Conservation (phyloP, 23 tunicate species). For the Diplosoma virens region DNA sequence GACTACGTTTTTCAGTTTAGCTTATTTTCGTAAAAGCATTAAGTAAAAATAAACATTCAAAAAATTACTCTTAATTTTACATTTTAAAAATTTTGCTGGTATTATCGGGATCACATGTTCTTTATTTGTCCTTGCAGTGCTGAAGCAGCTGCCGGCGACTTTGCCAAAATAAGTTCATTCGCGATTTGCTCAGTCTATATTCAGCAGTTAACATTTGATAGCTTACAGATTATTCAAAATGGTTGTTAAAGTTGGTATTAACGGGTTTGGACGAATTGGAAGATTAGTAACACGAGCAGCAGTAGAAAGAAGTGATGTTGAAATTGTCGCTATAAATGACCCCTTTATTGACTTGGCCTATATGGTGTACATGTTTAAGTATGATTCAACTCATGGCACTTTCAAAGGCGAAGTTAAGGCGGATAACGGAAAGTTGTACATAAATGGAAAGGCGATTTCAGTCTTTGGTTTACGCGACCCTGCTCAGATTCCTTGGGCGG, state of each 20-base stretch:
- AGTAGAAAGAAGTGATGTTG: slow-evolving; percentile 25
- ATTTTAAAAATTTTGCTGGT: no score
- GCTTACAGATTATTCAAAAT: no score
- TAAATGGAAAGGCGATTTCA: slow-evolving; percentile 73
- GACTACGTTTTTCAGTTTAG: no score
- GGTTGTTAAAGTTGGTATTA: slow-evolving; percentile 88
- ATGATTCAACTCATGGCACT: slow-evolving; percentile 96
- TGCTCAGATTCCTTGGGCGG: slow-evolving; percentile 81
- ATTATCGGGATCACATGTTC: no score
- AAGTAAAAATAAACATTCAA: no score
- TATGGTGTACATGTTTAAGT: slow-evolving; percentile 99
- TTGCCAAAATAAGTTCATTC: no score
- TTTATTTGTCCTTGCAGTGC: no score
- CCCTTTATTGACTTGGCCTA: slow-evolving; percentile 92
- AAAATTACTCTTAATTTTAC: no score
- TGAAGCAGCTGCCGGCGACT: no score
- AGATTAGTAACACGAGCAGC: slow-evolving; percentile 94
- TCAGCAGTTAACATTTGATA: no score
- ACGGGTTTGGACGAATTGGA: slow-evolving; percentile 99
- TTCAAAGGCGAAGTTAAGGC: slow-evolving; percentile 73
- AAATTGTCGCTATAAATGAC: slow-evolving; percentile 93
- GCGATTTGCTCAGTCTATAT: no score
- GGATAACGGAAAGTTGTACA: slow-evolving; percentile 73
- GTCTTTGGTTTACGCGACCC: slow-evolving; percentile 86
- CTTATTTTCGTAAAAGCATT: no score